These are phyloP conservation scores for Amblyornis subalaris DNA, from an alignment of 2,113 vertebrate species.

Conservation along the genomic window DNA sequence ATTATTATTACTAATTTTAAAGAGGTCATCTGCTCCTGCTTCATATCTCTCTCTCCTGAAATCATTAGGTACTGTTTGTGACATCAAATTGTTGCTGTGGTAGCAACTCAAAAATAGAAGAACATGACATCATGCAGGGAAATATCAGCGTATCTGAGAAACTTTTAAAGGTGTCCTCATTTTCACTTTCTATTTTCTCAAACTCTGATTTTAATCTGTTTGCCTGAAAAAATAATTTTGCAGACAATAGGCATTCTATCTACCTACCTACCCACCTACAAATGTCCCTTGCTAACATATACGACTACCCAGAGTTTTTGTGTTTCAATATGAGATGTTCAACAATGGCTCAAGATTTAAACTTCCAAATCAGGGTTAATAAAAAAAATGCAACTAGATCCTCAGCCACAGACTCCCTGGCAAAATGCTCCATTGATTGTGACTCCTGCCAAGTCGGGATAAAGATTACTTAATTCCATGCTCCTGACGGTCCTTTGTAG, in stretches of 20 bases:
- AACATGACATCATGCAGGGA: background rate
- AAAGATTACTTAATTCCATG: background rate
- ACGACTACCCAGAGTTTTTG: background rate
- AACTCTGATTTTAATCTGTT: background rate
- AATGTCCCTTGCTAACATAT: background rate
- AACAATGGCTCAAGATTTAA: background rate
- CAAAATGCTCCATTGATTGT: background rate
- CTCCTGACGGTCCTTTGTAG: background rate
- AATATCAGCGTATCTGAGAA: background rate
- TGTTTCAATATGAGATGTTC: background rate
- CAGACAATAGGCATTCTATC: background rate
- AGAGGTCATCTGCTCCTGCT: background rate
- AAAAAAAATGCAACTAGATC: background rate
- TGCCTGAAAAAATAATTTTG: background rate
- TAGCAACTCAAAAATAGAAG: constrained; percentile 11
- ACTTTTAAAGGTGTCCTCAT: background rate
- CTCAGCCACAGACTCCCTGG: background rate
- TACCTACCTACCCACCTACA: background rate
- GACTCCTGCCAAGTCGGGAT: background rate
- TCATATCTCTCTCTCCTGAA: background rate
- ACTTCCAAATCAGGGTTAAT: background rate
- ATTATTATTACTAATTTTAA: background rate
- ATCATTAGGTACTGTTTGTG: background rate
- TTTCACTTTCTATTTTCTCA: background rate
- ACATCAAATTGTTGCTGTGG: background rate